Base-by-base conservation (phyloP, 2,113 vertebrate genomes). In the Rhombomys opimus region DNA sequence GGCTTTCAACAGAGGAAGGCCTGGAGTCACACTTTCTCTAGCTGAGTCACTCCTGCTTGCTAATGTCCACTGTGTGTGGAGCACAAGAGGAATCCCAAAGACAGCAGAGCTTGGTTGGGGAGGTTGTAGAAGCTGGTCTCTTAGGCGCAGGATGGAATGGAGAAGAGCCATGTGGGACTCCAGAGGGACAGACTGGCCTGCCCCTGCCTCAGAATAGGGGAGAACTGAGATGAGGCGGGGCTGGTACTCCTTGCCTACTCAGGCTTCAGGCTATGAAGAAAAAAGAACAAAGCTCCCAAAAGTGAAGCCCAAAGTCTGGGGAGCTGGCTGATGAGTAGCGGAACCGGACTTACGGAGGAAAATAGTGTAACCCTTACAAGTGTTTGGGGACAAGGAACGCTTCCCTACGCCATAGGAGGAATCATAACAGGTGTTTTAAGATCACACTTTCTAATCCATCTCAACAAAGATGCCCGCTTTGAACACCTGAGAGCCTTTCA, bases 391-490 rank as follows among this genome's bases (percentile, higher is more conserved):
- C 25, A 46, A 30, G 50, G 20, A 50, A 35, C 1, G 30, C 9
- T 30, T 72, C 89, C 94, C 96, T 97, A 97, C 98, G 41, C 32
- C 32, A 9, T 20, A 63, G 18, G 9, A 67, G 61, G 87, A 94
- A 86, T n/a, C 77, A 54, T 68, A 57, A 5, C 54, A 78, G 23
- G 3, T 46, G 23, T 46, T 82, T 89, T 87, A 82, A 73, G 80
- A 67, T 75, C 72, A 98, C 97, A 97, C 97, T 98, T 96, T 98
- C 97, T 97, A 97, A 96, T 96, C 93, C 99, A 99, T 99, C 99
- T 99, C 98, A 98, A 99, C 99, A 99, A 99, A 99, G 98, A 98
- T 99, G 99, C 99, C 98, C 98, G 97, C 98, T 98, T 99, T 98
- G 98, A 99, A 99, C 98, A 99, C 98, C 98, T 98, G 98, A 98